These are phyloP conservation scores for Pelecanus crispus DNA, from an alignment of 2,113 vertebrate genomes.

Conservation along the genomic window DNA sequence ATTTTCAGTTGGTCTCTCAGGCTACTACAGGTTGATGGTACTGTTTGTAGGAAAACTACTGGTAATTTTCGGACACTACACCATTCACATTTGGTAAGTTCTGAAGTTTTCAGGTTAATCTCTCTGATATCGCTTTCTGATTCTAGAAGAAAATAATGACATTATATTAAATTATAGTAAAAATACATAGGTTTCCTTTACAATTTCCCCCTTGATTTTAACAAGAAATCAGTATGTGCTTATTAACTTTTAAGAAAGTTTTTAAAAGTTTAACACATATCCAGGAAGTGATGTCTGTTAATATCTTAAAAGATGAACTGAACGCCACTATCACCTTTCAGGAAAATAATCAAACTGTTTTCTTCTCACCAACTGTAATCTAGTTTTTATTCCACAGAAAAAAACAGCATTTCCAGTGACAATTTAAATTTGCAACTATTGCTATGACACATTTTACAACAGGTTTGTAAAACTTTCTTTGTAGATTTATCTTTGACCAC, in stretches of 20 bases:
- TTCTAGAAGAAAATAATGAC: constrained; percentile 43
- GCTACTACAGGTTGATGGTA: constrained; percentile 77
- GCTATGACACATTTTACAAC: background rate
- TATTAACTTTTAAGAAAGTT: background rate
- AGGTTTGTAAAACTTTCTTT: background rate
- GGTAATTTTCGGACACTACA: constrained; percentile 90
- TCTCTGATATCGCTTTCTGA: constrained; percentile 70
- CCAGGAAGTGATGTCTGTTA: background rate
- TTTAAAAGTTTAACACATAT: background rate
- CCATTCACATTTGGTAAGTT: constrained; percentile 94
- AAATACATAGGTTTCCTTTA: background rate
- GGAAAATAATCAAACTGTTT: background rate
- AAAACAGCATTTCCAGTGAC: background rate
- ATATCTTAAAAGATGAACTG: background rate
- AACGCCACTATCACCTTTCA: background rate
- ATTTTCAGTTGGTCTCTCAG: constrained; percentile 86
- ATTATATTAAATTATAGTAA: background rate
- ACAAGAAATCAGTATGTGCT: background rate
- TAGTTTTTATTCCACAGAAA: background rate
- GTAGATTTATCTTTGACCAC: background rate
- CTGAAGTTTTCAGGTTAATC: constrained; percentile 83
- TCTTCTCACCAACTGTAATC: background rate
- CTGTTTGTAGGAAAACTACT: constrained; percentile 90
- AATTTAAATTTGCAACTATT: background rate
- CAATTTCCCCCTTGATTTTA: background rate